Conservation (phyloP, 2,113 vertebrate genomes). For the Pedetes capensis region DNA sequence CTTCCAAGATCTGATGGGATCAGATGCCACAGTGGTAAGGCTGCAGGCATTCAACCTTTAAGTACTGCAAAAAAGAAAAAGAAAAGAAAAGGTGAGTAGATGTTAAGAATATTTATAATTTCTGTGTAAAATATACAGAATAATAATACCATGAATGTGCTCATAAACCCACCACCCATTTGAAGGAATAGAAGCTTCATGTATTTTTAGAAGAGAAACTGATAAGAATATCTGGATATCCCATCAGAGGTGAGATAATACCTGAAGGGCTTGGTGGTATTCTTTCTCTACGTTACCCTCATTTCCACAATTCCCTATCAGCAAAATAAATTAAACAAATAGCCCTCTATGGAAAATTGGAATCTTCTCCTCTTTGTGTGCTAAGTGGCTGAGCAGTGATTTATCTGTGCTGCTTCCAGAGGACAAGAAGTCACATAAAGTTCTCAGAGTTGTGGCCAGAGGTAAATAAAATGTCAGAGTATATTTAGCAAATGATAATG, state of each 20-base stretch:
- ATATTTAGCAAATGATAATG: slow-evolving; percentile 47
- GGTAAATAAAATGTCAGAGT: slow-evolving; percentile 7
- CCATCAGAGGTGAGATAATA: neutral
- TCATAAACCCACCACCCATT: neutral
- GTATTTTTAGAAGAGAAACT: slow-evolving; percentile 24
- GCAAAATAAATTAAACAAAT: slow-evolving; percentile 48
- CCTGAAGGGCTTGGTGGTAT: neutral
- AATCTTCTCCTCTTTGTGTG: slow-evolving; percentile 38
- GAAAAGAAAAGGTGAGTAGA: neutral
- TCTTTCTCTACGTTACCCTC: slow-evolving; percentile 39
- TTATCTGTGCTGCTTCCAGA: slow-evolving; percentile 49
- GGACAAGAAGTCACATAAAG: slow-evolving; percentile 33
- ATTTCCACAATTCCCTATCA: slow-evolving; percentile 57
- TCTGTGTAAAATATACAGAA: neutral
- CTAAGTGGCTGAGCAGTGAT: slow-evolving; percentile 35
- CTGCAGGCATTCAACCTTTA: too few species aligned
- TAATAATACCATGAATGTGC: neutral
- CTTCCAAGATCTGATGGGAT: too few species aligned
- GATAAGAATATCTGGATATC: neutral
- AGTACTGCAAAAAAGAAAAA: too few species aligned
- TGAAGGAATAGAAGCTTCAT: neutral
- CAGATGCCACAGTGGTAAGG: too few species aligned
- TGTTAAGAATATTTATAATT: slow-evolving; percentile 30
- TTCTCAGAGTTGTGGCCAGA: slow-evolving; percentile 33
- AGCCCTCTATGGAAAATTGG: slow-evolving; percentile 55